A percentile compares a stretch with the other conserved stretches of the same genome.
Evolutionary conservation across 2,888 invertebrate genomes (phyloP).

Genomic region (Schizaphis graminum): DNA sequence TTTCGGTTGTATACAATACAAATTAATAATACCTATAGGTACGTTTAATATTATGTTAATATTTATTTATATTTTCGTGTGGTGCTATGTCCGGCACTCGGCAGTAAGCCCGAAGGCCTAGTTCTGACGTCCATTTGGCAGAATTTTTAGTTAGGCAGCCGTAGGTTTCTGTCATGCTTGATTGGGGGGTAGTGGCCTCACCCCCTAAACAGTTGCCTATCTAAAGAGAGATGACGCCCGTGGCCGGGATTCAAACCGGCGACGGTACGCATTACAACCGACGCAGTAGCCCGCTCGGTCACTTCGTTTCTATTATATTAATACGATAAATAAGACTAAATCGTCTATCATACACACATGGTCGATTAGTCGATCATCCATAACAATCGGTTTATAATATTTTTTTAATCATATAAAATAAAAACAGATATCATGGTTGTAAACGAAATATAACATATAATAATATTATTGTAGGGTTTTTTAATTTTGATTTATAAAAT

Average conservation of each 20-base stretch:
- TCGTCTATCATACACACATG: not conserved
- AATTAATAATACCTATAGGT: not conserved
- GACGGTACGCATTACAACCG: too few relatives aligned
- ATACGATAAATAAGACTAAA: not conserved
- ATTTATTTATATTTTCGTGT: not conserved
- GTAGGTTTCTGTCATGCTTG: too few relatives aligned
- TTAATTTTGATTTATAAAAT: constrained; percentile 37
- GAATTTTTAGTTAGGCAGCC: too few relatives aligned
- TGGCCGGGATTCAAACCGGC: too few relatives aligned
- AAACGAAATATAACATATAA: not conserved
- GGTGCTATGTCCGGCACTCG: too few relatives aligned
- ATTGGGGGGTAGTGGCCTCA: too few relatives aligned
- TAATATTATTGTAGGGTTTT: constrained; percentile 9
- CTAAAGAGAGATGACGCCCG: too few relatives aligned
- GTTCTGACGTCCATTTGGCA: too few relatives aligned
- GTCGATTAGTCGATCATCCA: not conserved
- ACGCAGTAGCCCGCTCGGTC: too few relatives aligned
- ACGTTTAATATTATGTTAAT: not conserved
- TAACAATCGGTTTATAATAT: not conserved
- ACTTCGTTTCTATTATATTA: not conserved
- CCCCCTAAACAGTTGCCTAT: too few relatives aligned
- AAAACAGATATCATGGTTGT: not conserved
- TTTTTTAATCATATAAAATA: not conserved
- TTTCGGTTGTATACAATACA: constrained; percentile 11
- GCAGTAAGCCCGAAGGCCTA: too few relatives aligned